A percentile compares a stretch with the other conserved stretches of the same genome.
Evolutionary conservation across 2,888 invertebrate species (phyloP).

Genomic region (Callyntrura guangdongensis): DNA sequence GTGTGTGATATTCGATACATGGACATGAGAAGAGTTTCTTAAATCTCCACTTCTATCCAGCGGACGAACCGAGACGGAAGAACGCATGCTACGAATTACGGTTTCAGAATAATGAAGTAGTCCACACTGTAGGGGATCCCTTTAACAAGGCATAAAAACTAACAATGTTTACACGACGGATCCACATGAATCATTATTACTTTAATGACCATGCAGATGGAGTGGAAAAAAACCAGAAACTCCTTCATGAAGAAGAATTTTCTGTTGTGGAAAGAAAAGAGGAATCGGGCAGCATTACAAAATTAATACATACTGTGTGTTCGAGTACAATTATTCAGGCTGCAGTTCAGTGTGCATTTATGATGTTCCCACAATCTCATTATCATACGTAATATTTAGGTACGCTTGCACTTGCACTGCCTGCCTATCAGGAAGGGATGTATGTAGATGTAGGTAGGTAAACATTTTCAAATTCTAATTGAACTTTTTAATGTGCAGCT

Average conservation of each 20-base stretch:
- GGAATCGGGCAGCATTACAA: conserved; percentile 12
- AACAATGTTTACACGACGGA: conserved; percentile 70
- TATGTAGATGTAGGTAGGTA: too few species aligned
- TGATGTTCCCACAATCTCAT: not conserved
- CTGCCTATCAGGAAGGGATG: not conserved
- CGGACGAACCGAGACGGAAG: conserved; percentile 37
- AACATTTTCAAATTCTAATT: conserved; percentile 41
- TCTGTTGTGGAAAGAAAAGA: not conserved
- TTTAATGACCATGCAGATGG: conserved; percentile 55
- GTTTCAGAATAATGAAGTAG: conserved; percentile 59
- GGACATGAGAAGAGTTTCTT: not conserved
- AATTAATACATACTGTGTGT: conserved; percentile 15
- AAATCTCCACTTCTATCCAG: not conserved
- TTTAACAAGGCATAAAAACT: conserved; percentile 68
- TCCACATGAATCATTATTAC: conserved; percentile 66
- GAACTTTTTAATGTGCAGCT: conserved; percentile 53
- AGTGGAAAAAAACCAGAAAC: not conserved
- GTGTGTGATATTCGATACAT: not conserved
- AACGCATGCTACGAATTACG: conserved; percentile 63
- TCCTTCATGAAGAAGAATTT: conserved; percentile 12
- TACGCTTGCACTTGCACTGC: not conserved
- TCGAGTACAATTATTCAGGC: not conserved
- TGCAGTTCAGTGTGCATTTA: not conserved
- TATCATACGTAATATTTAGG: conserved; percentile 40
- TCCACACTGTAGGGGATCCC: conserved; percentile 67